Conservation (phyloP, 2,113 vertebrate species). For the Entomyzon cyanotis region DNA sequence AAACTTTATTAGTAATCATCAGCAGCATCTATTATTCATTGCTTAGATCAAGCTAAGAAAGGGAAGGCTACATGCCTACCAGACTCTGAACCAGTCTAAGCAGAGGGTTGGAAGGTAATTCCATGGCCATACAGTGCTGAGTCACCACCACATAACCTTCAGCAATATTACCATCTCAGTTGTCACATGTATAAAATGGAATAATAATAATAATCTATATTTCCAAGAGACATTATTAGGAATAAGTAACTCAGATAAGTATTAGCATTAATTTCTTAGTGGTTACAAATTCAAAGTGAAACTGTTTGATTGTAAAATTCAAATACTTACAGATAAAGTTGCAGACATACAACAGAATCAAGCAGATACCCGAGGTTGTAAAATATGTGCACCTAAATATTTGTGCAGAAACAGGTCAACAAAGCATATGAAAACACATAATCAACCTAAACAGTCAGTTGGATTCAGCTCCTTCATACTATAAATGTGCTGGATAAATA, state of each 20-base stretch:
- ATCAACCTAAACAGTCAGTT: neutral
- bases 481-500: neutral
- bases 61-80: neutral
- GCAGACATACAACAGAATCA: neutral
- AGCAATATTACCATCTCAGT: neutral
- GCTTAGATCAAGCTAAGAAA: neutral
- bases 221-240: neutral
- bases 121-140: neutral
- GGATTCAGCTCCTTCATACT: neutral
- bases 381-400: neutral
- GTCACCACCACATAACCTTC: neutral
- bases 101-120: neutral
- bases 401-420: neutral
- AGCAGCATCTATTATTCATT: slow-evolving; percentile 46
- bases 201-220: neutral
- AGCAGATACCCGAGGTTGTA: neutral
- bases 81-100: neutral
- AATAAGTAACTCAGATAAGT: neutral
- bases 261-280: neutral
- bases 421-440: neutral
- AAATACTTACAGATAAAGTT: neutral
- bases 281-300: neutral
- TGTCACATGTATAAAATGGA: neutral
- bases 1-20: slow-evolving; percentile 55
- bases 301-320: neutral